Conservation (phyloP, 1,140 invertebrate species). For the Colletes latitarsis region DNA sequence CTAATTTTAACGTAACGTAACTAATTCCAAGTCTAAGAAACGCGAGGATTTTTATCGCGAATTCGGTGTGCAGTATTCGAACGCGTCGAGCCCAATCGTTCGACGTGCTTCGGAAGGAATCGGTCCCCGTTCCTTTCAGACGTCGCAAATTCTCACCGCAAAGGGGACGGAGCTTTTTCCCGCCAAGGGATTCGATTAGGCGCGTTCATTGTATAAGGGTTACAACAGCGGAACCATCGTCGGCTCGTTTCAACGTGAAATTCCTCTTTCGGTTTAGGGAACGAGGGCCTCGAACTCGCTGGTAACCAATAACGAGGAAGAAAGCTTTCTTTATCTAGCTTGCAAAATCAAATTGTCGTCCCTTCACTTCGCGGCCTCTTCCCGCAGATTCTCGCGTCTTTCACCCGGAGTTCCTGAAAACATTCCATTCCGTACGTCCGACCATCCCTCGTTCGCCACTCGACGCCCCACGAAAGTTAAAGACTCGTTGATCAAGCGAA, state of each 20-base stretch:
- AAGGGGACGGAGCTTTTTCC: background rate
- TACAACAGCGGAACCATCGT: conserved; percentile 38
- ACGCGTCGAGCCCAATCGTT: background rate
- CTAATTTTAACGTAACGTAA: no score
- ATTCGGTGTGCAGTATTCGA: no score
- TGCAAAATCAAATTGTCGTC: conserved; percentile 65
- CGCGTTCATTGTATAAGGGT: conserved; percentile 53
- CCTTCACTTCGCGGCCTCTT: conserved; percentile 16
- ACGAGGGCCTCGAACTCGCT: conserved; percentile 31
- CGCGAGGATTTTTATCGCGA: no score
- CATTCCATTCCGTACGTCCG: conserved; percentile 49
- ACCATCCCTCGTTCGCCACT: conserved; percentile 41
- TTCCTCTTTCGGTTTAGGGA: conserved; percentile 44
- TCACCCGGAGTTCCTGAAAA: conserved; percentile 48
- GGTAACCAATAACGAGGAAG: conserved; percentile 64
- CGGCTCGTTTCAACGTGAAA: conserved; percentile 43
- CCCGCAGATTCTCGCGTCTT: conserved; percentile 41
- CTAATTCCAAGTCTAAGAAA: no score
- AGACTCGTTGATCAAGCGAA: conserved; percentile 57
- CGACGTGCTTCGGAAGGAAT: no score
- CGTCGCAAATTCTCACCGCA: conserved; percentile 15
- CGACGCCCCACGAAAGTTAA: conserved; percentile 51
- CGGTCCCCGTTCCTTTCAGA: background rate
- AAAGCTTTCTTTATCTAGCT: conserved; percentile 66
- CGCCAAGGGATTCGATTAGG: conserved; percentile 39